These are phyloP conservation scores for Alauda arvensis DNA, from an alignment of 2,797 vertebrate species.

Conservation along the genomic window DNA sequence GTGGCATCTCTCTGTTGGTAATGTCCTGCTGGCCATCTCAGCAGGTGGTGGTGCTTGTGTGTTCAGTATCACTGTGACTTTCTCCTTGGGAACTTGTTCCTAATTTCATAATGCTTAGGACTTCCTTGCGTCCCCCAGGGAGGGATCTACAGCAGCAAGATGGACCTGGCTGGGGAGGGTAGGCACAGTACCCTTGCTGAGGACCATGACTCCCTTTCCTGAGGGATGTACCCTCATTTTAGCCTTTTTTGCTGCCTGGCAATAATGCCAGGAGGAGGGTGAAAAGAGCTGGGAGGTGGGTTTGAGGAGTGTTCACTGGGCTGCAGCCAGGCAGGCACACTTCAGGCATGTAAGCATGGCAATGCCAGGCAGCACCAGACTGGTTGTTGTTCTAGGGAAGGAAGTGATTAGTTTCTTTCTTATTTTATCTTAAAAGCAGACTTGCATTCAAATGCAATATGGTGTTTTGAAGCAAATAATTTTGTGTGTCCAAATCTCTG, in stretches of 20 bases:
- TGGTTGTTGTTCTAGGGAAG: neutral
- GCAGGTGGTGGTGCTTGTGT: neutral
- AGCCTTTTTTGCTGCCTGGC: neutral
- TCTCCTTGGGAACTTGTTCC: neutral
- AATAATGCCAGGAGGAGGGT: neutral
- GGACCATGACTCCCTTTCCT: rapidly evolving
- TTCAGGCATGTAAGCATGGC: rapidly evolving
- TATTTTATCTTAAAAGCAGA: neutral
- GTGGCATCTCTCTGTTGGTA: neutral
- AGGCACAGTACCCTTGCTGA: neutral
- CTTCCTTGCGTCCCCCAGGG: neutral
- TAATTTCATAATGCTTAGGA: rapidly evolving
- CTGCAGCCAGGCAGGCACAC: rapidly evolving
- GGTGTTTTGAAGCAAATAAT: neutral
- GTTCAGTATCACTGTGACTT: neutral
- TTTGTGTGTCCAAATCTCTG: neutral
- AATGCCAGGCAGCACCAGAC: rapidly evolving
- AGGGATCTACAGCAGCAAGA: rapidly evolving
- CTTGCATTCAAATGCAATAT: neutral
- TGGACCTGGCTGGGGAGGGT: neutral
- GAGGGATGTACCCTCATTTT: neutral
- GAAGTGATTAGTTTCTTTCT: neutral
- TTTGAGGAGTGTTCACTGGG: rapidly evolving
- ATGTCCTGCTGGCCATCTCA: neutral
- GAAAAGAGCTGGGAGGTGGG: neutral